Percentiles rank a stretch among this genome's conserved stretches.
Evolutionary conservation across 1,140 invertebrate genomes (phyloP).

Genomic region (Apis florea): DNA sequence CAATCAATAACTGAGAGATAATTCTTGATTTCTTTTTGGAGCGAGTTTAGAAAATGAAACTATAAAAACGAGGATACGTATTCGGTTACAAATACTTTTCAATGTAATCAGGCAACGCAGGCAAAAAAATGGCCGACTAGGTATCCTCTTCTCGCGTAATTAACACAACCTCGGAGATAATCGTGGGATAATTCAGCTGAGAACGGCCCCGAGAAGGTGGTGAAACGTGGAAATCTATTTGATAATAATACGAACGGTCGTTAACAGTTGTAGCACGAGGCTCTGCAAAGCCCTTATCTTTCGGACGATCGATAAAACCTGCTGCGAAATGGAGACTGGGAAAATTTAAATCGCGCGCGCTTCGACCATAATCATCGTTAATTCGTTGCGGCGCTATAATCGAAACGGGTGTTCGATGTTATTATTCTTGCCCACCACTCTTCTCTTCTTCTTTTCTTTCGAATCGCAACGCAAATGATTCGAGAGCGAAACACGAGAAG

Average conservation of each 20-base stretch:
- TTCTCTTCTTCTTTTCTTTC: too few species aligned
- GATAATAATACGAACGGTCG: background rate
- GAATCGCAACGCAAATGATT: background rate
- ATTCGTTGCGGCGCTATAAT: conserved; percentile 9
- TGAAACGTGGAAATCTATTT: conserved; percentile 23
- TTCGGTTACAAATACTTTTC: too few species aligned
- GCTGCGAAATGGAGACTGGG: conserved; percentile 7
- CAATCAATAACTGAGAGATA: background rate
- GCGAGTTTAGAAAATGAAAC: too few species aligned
- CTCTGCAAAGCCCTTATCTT: background rate
- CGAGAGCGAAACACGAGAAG: background rate
- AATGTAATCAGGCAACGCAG: too few species aligned
- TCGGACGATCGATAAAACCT: conserved; percentile 34
- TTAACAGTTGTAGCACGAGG: conserved; percentile 14
- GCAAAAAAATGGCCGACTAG: too few species aligned
- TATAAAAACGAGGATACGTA: too few species aligned
- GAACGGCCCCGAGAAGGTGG: conserved; percentile 27
- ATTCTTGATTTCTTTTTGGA: too few species aligned
- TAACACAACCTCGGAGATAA: conserved; percentile 5
- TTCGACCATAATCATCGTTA: conserved; percentile 29
- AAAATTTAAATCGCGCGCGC: conserved; percentile 31
- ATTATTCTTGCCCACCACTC: too few species aligned
- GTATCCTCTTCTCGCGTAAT: background rate
- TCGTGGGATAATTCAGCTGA: background rate
- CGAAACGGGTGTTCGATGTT: conserved; percentile 2